phyloP scores from a whole-genome alignment of 2,113 vertebrate genomes.

The Condylura cristata region DNA sequence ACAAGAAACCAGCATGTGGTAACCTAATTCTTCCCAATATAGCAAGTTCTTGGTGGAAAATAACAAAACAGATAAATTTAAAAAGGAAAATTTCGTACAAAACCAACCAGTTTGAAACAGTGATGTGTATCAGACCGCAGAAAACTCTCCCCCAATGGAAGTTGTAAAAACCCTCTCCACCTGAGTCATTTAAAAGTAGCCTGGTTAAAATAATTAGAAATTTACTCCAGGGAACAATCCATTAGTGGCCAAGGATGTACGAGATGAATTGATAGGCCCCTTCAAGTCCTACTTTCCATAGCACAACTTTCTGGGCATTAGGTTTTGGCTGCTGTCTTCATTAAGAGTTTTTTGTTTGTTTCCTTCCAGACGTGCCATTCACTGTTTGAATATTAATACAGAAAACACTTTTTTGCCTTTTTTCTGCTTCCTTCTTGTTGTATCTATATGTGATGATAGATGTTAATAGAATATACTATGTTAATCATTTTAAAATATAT shows the following conservation, averaged over 20 bases:
- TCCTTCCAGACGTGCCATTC: background rate
- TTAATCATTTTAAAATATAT: background rate
- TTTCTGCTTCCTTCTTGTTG: background rate
- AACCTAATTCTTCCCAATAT: constrained; percentile 75
- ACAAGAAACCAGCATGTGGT: constrained; percentile 62
- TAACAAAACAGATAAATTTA: constrained; percentile 77
- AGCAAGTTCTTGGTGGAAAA: constrained; percentile 76
- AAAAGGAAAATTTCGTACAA: constrained; percentile 70
- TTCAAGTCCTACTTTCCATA: constrained; percentile 68
- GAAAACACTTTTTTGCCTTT: background rate
- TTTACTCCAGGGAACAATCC: constrained; percentile 82
- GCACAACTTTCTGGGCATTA: constrained; percentile 32
- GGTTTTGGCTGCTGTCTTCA: background rate
- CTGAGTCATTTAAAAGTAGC: constrained; percentile 86
- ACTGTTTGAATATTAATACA: background rate
- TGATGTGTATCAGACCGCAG: constrained; percentile 80
- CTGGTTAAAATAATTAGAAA: constrained; percentile 86
- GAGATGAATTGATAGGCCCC: constrained; percentile 69
- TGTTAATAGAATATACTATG: background rate
- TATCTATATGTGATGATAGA: background rate
- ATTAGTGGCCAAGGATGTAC: constrained; percentile 82
- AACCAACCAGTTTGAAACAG: constrained; percentile 72
- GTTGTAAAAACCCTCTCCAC: constrained; percentile 77
- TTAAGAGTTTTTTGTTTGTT: background rate
- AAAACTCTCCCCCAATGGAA: constrained; percentile 79